Percentiles rank a stretch among this genome's conserved stretches.
phyloP scores from a whole-genome alignment of 2,797 vertebrate species.

The Huso huso region DNA sequence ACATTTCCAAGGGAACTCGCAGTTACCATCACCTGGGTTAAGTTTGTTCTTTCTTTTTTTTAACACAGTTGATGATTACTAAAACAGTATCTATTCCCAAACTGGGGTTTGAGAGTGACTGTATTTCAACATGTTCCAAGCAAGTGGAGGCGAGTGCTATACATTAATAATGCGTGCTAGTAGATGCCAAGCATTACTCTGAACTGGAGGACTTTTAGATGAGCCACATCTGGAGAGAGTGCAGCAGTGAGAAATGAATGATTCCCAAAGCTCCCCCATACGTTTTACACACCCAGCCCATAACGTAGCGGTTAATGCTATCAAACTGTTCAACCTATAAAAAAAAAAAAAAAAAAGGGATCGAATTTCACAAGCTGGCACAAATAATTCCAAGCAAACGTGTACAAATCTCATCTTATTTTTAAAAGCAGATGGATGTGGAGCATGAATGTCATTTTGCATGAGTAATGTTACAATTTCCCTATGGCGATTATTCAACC shows the following conservation, averaged over 20 bases:
- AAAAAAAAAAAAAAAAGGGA: neutral
- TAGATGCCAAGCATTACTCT: constrained; percentile 3
- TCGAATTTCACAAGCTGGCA: constrained; percentile 6
- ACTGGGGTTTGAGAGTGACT: no score
- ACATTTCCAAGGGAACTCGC: no score
- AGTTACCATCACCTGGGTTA: no score
- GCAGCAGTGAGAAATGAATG: constrained; percentile 44
- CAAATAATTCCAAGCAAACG: constrained; percentile 4
- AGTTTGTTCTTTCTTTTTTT: no score
- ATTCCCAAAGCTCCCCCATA: constrained; percentile 27
- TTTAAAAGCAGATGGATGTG: neutral
- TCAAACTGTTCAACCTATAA: constrained; percentile 18
- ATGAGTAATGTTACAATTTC: no score
- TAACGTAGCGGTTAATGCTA: neutral
- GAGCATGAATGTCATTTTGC: neutral
- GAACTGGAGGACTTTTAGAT: constrained; percentile 30
- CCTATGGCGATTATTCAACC: no score
- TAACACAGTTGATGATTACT: no score
- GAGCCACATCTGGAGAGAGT: constrained; percentile 48
- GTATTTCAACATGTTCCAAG: no score
- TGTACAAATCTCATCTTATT: neutral
- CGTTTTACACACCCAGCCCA: constrained; percentile 10
- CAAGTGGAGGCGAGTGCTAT: no score
- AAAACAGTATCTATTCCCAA: no score
- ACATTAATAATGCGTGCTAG: no score